phyloP scores from a whole-genome alignment of 2,797 vertebrate species.

The Gymnothorax javanicus region DNA sequence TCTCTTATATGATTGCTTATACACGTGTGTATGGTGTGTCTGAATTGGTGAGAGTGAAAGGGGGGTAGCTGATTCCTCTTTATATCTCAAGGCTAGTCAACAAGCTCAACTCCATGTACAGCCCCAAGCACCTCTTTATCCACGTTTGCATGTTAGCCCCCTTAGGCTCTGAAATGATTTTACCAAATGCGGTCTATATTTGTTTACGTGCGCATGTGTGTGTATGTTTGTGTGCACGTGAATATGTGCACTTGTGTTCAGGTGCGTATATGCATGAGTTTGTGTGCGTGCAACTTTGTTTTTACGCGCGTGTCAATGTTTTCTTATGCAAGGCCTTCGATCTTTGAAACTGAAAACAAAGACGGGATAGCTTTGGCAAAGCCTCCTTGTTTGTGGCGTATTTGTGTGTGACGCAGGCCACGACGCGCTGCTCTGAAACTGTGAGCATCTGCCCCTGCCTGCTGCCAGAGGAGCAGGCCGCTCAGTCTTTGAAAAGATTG shows the following conservation, averaged over 20 bases:
- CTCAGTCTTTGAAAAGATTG: constrained; percentile 36
- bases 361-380: no score
- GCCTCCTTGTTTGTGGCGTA: constrained; percentile 4
- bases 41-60: not conserved
- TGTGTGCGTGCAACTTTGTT: not conserved
- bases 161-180: no score
- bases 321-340: not conserved
- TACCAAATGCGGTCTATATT: not conserved
- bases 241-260: not conserved
- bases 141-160: not conserved
- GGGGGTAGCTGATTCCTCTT: no score
- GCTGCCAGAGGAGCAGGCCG: not conserved
- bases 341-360: not conserved
- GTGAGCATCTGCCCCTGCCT: constrained; percentile 16
- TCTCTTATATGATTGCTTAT: not conserved
- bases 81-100: not conserved
- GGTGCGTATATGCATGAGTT: not conserved
- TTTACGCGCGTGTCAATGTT: not conserved
- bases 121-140: not conserved
- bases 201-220: no score
- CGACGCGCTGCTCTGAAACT: constrained; percentile 22
- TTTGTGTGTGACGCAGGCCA: constrained; percentile 14
- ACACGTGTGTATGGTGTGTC: not conserved
- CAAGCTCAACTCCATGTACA: not conserved
- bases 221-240: not conserved